Evolutionary conservation across 92 coral and sea anemone genomes (phyloP), one percentile per base, ranked within the genome.

Genomic region (Anthopleura xanthogrammica): DNA sequence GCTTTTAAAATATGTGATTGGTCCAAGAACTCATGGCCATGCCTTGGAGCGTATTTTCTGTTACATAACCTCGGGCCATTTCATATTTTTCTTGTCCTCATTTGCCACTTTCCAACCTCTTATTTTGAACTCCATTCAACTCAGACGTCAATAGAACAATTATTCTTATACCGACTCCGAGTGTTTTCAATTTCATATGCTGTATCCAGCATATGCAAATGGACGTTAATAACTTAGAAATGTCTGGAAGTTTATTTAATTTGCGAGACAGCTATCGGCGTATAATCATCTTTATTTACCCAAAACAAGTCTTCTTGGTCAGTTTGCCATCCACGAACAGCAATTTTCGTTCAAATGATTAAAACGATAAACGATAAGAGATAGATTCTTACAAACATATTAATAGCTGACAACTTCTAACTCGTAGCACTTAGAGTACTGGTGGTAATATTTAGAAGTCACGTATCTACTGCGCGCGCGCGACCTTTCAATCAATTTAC

Each of bases 401-500:
- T 20, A 20, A 20, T 20, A 62, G 70, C 4, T 20, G 36, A n/a
- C 29, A 62, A 23, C 9, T 62, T 62, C 12, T 62, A 20, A 46
- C 64, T 58, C 1, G 17, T 2, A 23, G 83, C 55, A 70, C 12
- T 66, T 62, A 43, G 75, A 19, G 6, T 80, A 43, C 20, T 14
- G 1, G 39, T 66, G 39, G 20, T 39, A 0, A 62, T 23, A 41
- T 23, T 80, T 60, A 4, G 19, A 2, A 0, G 10, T 41, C 4
- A 56, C 57, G 76, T 56, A 65, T 75, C 39, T 19, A 60, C 76
- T 16, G 41, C 17, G 73, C 29, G 75, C 83, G 83, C 75, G 76
- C 58, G 83, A 64, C 72, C 24, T 62, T 41, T 65, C 60, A 19
- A 43, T 42, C 60, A 80, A 80, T 80, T 80, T 62, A 40, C 60